Evolutionary conservation across 1,140 invertebrate species (phyloP).

Genomic region (Camponotus floridanus): DNA sequence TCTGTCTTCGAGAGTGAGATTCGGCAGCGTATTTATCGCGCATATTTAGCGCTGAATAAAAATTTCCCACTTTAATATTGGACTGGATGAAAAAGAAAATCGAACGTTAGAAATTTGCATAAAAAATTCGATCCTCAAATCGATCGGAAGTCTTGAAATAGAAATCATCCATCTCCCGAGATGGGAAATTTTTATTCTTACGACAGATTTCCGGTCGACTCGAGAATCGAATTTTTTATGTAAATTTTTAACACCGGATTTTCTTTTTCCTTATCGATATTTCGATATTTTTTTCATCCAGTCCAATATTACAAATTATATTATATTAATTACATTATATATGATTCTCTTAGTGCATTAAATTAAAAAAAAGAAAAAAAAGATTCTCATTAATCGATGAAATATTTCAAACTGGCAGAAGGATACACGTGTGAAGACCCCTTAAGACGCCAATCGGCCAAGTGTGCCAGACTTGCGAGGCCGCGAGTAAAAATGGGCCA

Average conservation of each 20-base stretch:
- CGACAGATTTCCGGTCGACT: neutral
- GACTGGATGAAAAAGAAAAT: neutral
- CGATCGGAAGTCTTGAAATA: neutral
- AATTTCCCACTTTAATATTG: neutral
- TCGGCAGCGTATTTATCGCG: neutral
- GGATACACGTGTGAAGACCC: constrained; percentile 20
- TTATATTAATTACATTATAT: neutral
- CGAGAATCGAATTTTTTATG: neutral
- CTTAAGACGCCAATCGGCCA: constrained; percentile 41
- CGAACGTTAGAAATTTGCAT: too few species aligned
- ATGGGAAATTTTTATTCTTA: neutral
- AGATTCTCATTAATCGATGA: neutral
- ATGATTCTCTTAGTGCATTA: neutral
- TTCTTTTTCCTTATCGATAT: neutral
- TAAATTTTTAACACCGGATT: too few species aligned
- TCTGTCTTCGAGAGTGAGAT: neutral
- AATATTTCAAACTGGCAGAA: neutral
- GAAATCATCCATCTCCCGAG: neutral
- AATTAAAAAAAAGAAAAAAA: neutral
- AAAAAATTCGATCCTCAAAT: too few species aligned
- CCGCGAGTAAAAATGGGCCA: constrained; percentile 46
- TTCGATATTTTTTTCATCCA: neutral
- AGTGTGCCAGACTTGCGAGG: constrained; percentile 58
- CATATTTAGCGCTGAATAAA: constrained; percentile 39
- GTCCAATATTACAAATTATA: neutral